Conservation (phyloP, 2,113 vertebrate species). For the Pangasianodon gigas region DNA sequence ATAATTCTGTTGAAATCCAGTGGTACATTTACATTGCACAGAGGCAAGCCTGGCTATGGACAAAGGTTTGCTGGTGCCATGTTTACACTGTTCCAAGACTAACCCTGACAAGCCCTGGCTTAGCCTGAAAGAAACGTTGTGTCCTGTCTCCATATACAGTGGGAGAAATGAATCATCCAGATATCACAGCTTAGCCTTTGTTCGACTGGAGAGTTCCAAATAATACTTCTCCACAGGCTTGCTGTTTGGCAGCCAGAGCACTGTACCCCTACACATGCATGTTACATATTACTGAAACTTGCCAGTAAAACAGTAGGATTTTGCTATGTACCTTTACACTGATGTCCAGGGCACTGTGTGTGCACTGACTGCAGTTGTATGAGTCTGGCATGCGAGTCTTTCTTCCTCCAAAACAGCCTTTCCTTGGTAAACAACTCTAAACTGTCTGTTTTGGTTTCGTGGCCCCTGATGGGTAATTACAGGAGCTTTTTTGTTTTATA, state of each 20-base stretch:
- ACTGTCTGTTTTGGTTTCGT: constrained; percentile 35
- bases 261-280: not conserved
- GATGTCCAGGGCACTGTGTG: constrained; percentile 4
- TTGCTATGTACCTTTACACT: constrained; percentile 9
- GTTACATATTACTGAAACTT: constrained; percentile 1
- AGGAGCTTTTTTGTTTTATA: constrained; percentile 42
- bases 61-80: not conserved
- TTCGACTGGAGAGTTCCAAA: not conserved
- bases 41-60: not conserved
- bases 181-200: constrained; percentile 47
- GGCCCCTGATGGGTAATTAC: constrained; percentile 43
- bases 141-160: constrained; percentile 28
- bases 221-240: constrained; percentile 34
- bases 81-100: constrained; percentile 29
- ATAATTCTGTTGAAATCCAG: not conserved
- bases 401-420: constrained; percentile 27
- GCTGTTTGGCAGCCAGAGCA: not conserved
- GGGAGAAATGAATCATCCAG: constrained; percentile 40
- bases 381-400: constrained; percentile 20
- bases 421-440: constrained; percentile 45
- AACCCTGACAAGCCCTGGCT: constrained; percentile 39
- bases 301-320: constrained; percentile 15
- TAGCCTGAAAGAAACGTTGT: constrained; percentile 31
- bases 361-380: not conserved
- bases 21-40: not conserved